Base-by-base conservation (phyloP, 2,113 vertebrate species). In the Callipepla californica region DNA sequence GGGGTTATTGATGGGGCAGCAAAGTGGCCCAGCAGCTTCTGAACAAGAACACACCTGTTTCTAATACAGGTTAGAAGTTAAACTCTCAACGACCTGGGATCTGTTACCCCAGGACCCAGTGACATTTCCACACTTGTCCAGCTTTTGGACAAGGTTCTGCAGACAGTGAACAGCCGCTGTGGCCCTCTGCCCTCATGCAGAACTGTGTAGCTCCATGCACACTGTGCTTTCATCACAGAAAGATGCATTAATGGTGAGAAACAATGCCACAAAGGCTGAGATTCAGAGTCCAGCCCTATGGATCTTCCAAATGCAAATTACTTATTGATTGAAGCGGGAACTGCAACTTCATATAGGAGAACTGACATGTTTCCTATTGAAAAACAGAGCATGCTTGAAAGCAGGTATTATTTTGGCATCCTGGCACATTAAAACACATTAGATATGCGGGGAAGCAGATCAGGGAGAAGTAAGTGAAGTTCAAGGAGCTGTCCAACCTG, bases 211-310 rank as follows among this genome's bases (percentile, higher is more conserved):
- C 55, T 77, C 26, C 42, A 65, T 34, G 13, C 6, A 3, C 25
- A 1, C 2, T 5, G 5, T 2, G 28, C 15, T 36, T 19, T 17
- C 80, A 84, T 17, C 20, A 21, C 2, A 0, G 3, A 18, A 57
- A 80, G 28, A 9, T 59, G 80, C 38, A 76, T 5, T 6, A 9
- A 19, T 2, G 32, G 25, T 23, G 23, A 44, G 28, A 57, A 53
- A 23, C 6, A 47, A 7, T 14, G 1, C 18, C 13, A 15, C 0
- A 13, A 45, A 67, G 7, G 1, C 50, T 1, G 0, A 67, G 58
- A 53, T n/a, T 32, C 58, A 5, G 50, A 40, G 44, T 5, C 59
- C 40, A 44, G 1, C n/a, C 23, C 65, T 8, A 30, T 10, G 38
- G 18, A 28, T 26, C 13, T 73, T 48, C 89, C 48, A 36, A 5